Evolutionary conservation across 2,888 invertebrate genomes (phyloP), one percentile per base, ranked within the genome.

Genomic region (Thera britannica): DNA sequence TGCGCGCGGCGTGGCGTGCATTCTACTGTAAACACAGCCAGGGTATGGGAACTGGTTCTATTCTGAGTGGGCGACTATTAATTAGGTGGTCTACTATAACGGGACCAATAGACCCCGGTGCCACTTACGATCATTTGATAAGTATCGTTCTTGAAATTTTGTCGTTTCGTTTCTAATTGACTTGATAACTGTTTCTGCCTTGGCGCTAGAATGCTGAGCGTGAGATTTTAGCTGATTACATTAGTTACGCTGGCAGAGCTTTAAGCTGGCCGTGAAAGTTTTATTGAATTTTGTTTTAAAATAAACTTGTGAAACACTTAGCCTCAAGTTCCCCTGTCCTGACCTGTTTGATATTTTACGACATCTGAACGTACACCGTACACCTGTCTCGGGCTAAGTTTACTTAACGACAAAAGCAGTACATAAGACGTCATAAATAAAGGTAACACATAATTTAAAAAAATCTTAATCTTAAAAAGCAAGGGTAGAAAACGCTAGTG

Each of bases 21-120:
- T 79, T 81, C 81, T 86, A 83, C 84, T 82, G 82, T 84, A 84
- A 84, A 85, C 85, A 85, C 75, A 73, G 70, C 75, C 75, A 74
- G 75, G 72, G 72, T 72, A 78, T 76, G 74, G 52, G 51, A 87
- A 86, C 88, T 81, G 84, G 90, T 90, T 89, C 86, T 82, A 79
- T 77, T 83, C 81, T 80, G 85, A 86, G 89, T 89, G 88, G 90
- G 90, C 87, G 88, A 85, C 83, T 88, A 88, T 90, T 93, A 91
- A 91, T 92, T 91, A 90, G 83, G 77, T 84, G 80, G 82, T 75
- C 81, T 80, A 78, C 72, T 82, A 78, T 87, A 88, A 88, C 90
- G 87, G 90, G 85, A 86, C 80, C 75, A 77, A 77, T 77, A 76
- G 71, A 75, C 78, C 78, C 71, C 76, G 77, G 75, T 79, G 82